A percentile compares a stretch with the other conserved stretches of the same genome.
Evolutionary conservation across 2,888 invertebrate species (phyloP).

Genomic region (Epirrhoe tristata): DNA sequence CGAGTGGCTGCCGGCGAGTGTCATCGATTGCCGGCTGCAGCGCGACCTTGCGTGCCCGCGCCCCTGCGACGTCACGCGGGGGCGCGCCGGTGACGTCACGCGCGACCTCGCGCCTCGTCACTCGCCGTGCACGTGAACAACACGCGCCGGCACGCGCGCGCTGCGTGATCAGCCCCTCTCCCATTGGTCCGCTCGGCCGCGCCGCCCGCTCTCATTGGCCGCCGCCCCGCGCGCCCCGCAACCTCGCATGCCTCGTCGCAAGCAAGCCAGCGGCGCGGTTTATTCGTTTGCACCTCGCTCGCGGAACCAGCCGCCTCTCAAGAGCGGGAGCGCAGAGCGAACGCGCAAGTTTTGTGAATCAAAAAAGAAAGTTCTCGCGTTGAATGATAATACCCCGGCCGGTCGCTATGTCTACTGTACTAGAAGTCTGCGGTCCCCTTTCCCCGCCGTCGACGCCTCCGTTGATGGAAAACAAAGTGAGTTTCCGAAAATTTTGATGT

Average conservation of each 20-base stretch:
- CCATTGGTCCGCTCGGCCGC: slow-evolving; percentile 89
- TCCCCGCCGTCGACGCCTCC: slow-evolving; percentile 91
- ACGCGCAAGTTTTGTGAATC: slow-evolving; percentile 78
- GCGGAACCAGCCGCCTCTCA: slow-evolving; percentile 77
- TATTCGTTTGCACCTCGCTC: slow-evolving; percentile 81
- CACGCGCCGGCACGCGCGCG: slow-evolving; percentile 91
- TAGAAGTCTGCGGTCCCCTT: slow-evolving; percentile 84
- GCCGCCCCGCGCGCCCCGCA: slow-evolving; percentile 87
- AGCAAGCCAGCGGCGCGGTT: slow-evolving; percentile 74
- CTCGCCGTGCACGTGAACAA: slow-evolving; percentile 94
- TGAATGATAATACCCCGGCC: slow-evolving; percentile 73
- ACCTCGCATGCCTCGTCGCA: slow-evolving; percentile 84
- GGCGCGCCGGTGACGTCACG: slow-evolving; percentile 86
- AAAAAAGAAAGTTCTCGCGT: slow-evolving; percentile 76
- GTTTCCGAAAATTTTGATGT: slow-evolving; percentile 58
- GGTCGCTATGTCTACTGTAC: slow-evolving; percentile 74
- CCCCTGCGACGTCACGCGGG: slow-evolving; percentile 78
- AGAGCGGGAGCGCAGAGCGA: slow-evolving; percentile 58
- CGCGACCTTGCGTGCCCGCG: slow-evolving; percentile 74
- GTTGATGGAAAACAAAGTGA: slow-evolving; percentile 85
- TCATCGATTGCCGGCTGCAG: slow-evolving; percentile 45
- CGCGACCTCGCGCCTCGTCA: slow-evolving; percentile 86
- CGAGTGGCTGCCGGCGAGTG: slow-evolving; percentile 51
- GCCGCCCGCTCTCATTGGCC: slow-evolving; percentile 89
- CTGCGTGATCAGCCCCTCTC: slow-evolving; percentile 87